Evolutionary conservation across 2,888 invertebrate species (phyloP).

Genomic region (Cataglyphis cursor): DNA sequence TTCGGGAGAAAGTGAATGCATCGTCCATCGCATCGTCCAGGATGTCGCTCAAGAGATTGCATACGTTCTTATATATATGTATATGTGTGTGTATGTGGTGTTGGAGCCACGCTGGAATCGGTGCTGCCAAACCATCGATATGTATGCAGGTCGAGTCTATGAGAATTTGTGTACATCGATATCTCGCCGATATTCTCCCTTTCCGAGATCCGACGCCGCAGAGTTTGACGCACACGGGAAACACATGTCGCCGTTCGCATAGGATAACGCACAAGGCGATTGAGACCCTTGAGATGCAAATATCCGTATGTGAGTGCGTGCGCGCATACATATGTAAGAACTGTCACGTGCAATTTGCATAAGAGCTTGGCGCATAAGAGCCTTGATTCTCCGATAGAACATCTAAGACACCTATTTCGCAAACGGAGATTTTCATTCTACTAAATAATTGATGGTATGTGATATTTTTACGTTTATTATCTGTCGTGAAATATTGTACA

Average conservation of each 20-base stretch:
- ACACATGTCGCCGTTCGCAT: constrained; percentile 81
- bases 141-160: constrained; percentile 82
- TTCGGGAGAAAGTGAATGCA: constrained; percentile 31
- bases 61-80: constrained; percentile 43
- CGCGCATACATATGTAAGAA: constrained; percentile 16
- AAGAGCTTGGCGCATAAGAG: neutral
- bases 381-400: neutral
- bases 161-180: constrained; percentile 81
- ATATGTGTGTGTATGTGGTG: constrained; percentile 7
- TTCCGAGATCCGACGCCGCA: constrained; percentile 51
- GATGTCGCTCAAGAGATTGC: constrained; percentile 50
- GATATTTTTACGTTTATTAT: neutral
- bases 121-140: constrained; percentile 82
- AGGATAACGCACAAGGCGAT: constrained; percentile 61
- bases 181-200: constrained; percentile 73
- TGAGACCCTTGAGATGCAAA: constrained; percentile 41
- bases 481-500: neutral
- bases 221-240: constrained; percentile 80
- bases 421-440: neutral
- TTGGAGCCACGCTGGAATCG: constrained; percentile 75
- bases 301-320: neutral
- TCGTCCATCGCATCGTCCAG: constrained; percentile 30
- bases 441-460: neutral
- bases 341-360: constrained; percentile 26
- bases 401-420: neutral